Conservation (phyloP, 2,888 invertebrate genomes). For the Orthosia incerta region DNA sequence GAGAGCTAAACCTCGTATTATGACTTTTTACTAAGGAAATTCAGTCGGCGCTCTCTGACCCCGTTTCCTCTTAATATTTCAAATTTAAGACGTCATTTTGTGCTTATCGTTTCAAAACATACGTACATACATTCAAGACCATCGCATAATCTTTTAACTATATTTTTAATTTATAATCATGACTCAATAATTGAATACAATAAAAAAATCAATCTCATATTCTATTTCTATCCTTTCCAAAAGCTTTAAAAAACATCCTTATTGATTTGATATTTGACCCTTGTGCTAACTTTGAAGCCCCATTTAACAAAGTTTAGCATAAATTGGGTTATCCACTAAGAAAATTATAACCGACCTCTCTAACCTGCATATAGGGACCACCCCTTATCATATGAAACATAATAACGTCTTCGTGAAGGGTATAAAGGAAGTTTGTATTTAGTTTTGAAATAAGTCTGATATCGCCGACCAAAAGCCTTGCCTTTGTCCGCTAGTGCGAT, state of each 20-base stretch:
- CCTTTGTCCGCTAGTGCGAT: too few relatives aligned
- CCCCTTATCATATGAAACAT: conserved; percentile 6
- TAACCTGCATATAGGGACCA: background rate
- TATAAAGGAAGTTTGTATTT: background rate
- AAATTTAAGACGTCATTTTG: background rate
- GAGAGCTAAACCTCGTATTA: too few relatives aligned
- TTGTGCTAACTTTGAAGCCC: background rate
- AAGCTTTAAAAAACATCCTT: background rate
- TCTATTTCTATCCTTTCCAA: background rate
- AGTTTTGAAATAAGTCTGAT: too few relatives aligned
- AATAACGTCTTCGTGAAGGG: conserved; percentile 1
- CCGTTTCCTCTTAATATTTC: background rate
- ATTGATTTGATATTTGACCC: background rate
- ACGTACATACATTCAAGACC: background rate
- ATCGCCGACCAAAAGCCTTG: too few relatives aligned
- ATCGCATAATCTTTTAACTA: background rate
- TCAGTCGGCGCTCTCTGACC: too few relatives aligned
- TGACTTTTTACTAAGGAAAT: too few relatives aligned
- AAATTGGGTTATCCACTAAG: background rate
- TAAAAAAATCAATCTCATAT: background rate
- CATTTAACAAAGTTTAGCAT: background rate
- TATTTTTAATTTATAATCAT: too few relatives aligned
- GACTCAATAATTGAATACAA: background rate
- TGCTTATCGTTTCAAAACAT: background rate
- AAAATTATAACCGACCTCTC: background rate